Conservation (phyloP, 2,113 vertebrate species). For the Grus americana region DNA sequence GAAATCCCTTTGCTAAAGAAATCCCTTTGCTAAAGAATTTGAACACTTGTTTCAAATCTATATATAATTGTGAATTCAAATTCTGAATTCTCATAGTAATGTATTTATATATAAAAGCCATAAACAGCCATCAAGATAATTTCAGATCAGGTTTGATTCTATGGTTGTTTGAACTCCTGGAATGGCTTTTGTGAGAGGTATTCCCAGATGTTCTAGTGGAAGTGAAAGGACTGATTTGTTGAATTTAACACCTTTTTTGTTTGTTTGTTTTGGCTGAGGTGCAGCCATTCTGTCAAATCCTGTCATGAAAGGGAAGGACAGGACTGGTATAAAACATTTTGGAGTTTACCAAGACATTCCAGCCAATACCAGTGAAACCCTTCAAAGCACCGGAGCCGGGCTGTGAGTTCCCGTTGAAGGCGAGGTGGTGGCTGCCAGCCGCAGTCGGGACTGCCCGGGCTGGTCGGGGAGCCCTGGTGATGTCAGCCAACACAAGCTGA, state of each 20-base stretch:
- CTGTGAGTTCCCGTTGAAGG: not conserved
- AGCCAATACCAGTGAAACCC: not conserved
- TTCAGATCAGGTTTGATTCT: not conserved
- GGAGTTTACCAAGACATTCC: rapidly evolving
- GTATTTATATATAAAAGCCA: not conserved
- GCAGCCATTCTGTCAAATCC: not conserved
- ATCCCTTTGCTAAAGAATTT: not conserved
- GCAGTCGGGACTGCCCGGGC: rapidly evolving
- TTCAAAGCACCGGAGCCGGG: rapidly evolving
- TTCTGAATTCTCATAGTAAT: not conserved
- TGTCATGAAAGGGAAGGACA: not conserved
- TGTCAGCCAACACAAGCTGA: not conserved
- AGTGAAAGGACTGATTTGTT: not conserved
- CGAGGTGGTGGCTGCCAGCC: not conserved
- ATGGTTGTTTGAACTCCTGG: not conserved
- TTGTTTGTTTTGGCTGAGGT: not conserved
- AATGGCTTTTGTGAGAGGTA: not conserved
- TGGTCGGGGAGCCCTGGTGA: not conserved
- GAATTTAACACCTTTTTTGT: not conserved
- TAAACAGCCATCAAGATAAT: not conserved
- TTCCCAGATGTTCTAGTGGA: not conserved
- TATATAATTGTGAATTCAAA: not conserved
- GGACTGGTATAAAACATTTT: rapidly evolving
- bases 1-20: not conserved
- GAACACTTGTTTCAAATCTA: not conserved